A percentile compares a stretch with the other conserved stretches of the same genome.
These are phyloP conservation scores for Sinohyriopsis cumingii DNA, from an alignment of 2,888 invertebrate species.

Conservation along the genomic window DNA sequence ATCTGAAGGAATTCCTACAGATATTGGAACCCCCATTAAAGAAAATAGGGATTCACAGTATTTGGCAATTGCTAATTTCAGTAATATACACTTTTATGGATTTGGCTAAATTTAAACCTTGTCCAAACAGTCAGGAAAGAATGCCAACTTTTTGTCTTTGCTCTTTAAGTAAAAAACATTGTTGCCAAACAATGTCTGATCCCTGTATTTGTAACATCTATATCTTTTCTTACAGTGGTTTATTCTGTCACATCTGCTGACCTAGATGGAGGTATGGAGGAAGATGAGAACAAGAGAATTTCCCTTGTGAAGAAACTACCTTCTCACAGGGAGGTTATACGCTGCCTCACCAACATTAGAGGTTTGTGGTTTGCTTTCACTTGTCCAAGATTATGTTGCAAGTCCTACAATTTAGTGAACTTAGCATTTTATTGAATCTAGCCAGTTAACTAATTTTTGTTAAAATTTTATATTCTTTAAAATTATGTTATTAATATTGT, in stretches of 20 bases:
- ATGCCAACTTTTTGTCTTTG: too few species aligned
- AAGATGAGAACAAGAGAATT: constrained; percentile 23
- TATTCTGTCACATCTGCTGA: constrained; percentile 35
- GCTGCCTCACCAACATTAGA: constrained; percentile 52
- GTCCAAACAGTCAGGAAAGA: too few species aligned
- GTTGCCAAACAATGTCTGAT: background rate
- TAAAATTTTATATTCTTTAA: background rate
- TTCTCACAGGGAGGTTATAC: constrained; percentile 59
- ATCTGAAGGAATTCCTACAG: too few species aligned
- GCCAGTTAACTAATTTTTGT: background rate
- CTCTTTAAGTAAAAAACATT: too few species aligned
- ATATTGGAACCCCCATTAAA: too few species aligned
- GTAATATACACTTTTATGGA: too few species aligned
- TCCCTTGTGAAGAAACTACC: constrained; percentile 48
- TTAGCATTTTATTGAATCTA: background rate
- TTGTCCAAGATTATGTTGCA: constrained; percentile 2
- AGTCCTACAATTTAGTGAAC: constrained; percentile 2
- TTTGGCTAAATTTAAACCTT: too few species aligned
- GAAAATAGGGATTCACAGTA: too few species aligned
- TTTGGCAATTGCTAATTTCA: too few species aligned
- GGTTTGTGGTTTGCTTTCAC: constrained; percentile 32
- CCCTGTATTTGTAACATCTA: background rate
- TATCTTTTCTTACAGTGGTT: constrained; percentile 41
- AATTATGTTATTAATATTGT: too few species aligned
- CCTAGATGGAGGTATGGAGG: constrained; percentile 14